Percentiles rank a stretch among this genome's conserved stretches.
Conservation (phyloP, 2,797 vertebrate genomes). For the Heterohyrax brucei region DNA sequence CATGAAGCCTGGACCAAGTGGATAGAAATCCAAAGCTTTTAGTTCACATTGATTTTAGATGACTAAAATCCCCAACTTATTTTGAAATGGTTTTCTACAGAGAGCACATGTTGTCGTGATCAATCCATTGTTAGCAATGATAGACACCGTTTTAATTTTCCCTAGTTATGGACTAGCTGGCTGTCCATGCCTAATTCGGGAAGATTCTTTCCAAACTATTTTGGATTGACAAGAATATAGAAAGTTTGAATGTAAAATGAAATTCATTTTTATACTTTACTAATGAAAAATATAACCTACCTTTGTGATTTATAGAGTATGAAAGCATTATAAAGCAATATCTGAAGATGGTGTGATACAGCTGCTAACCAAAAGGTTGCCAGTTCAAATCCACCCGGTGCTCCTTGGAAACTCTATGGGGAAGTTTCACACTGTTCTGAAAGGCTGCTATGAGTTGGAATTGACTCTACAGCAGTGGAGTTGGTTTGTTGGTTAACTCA, state of each 20-base stretch:
- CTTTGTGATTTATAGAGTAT: neutral
- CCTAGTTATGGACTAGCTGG: neutral
- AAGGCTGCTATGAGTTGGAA: too few species aligned
- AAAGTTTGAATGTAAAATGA: neutral
- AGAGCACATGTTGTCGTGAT: neutral
- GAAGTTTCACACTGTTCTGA: too few species aligned
- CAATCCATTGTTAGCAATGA: neutral
- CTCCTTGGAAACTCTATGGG: too few species aligned
- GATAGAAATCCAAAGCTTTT: neutral
- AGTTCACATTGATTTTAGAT: neutral
- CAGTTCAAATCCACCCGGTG: too few species aligned
- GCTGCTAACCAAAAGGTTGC: too few species aligned
- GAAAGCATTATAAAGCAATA: neutral
- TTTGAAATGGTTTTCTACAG: neutral
- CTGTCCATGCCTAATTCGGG: too few species aligned
- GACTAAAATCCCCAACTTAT: neutral
- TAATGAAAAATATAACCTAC: neutral
- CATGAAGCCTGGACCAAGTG: neutral
- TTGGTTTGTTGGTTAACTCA: neutral
- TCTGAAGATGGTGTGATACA: neutral
- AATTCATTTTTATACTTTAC: neutral
- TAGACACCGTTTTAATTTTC: constrained; percentile 19
- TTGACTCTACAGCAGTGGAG: too few species aligned
- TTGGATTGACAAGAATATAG: neutral
- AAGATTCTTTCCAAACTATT: neutral